These are phyloP conservation scores for Geodia barretti DNA, from an alignment of 37 sponge, comb jelly and placozoan genomes.

Conservation along the genomic window DNA sequence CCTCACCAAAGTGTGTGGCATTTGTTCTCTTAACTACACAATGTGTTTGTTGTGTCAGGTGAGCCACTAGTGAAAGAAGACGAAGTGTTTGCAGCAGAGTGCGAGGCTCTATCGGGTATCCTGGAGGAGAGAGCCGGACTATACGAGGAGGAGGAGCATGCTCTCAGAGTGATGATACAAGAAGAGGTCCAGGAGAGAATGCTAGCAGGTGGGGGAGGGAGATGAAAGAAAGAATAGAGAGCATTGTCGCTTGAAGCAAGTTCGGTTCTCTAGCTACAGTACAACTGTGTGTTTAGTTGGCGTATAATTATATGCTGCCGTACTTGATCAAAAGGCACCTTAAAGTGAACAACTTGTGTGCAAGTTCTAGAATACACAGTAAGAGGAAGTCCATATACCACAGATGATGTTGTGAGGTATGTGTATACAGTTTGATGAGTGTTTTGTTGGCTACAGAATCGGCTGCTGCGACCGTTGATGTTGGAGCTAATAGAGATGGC, in stretches of 20 bases:
- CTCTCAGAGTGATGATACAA: slow-evolving; percentile 50
- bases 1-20: too few relatives aligned
- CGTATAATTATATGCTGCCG: too few relatives aligned
- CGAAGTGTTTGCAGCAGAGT: background rate
- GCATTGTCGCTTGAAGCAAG: too few relatives aligned
- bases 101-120: background rate
- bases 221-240: too few relatives aligned
- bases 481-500: background rate
- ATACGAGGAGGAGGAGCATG: slow-evolving; percentile 49
- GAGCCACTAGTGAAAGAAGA: slow-evolving; percentile 40
- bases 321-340: too few relatives aligned
- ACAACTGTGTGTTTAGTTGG: too few relatives aligned
- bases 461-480: background rate
- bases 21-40: background rate
- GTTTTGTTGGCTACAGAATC: background rate
- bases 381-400: too few relatives aligned
- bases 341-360: too few relatives aligned
- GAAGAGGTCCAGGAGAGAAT: slow-evolving; percentile 46
- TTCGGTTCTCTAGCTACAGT: too few relatives aligned
- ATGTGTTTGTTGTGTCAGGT: slow-evolving; percentile 22
- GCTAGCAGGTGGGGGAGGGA: background rate
- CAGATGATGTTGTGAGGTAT: background rate
- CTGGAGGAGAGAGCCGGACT: slow-evolving; percentile 13
- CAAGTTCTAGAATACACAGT: too few relatives aligned
- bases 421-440: background rate